A percentile compares a stretch with the other conserved stretches of the same genome.
These are phyloP conservation scores for Galaxea fascicularis DNA, from an alignment of 92 coral and sea anemone species.

Conservation along the genomic window DNA sequence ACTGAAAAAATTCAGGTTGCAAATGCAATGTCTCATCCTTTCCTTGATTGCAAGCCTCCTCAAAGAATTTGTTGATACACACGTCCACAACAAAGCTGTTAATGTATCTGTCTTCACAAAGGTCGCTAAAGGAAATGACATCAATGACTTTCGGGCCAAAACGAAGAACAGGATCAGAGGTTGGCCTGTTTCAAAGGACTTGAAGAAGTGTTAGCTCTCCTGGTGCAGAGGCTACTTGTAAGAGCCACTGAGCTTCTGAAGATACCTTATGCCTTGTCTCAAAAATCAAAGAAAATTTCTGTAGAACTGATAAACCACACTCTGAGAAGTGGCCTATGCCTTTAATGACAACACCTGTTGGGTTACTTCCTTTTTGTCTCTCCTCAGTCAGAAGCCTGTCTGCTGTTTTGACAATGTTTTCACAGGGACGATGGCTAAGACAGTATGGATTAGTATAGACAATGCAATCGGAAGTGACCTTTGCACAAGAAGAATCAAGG, in stretches of 20 bases:
- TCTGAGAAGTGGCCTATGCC: constrained; percentile 54
- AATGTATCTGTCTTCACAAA: constrained; percentile 55
- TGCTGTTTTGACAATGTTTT: constrained; percentile 34
- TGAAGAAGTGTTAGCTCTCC: constrained; percentile 16
- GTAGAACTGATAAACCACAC: constrained; percentile 48
- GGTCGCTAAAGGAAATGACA: constrained; percentile 49
- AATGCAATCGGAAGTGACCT: background rate
- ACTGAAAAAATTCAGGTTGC: constrained; percentile 53
- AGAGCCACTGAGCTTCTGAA: constrained; percentile 62
- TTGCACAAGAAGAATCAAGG: background rate
- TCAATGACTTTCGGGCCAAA: constrained; percentile 44
- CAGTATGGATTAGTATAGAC: constrained; percentile 23
- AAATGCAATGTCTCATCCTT: constrained; percentile 26
- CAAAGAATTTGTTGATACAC: constrained; percentile 43
- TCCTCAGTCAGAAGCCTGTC: constrained; percentile 20
- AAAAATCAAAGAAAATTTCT: constrained; percentile 28
- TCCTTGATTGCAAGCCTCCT: constrained; percentile 16
- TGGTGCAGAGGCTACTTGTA: background rate
- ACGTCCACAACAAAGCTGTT: constrained; percentile 64
- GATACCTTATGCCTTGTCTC: constrained; percentile 26
- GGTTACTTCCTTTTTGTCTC: constrained; percentile 25
- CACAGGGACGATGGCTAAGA: constrained; percentile 41
- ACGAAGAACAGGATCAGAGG: constrained; percentile 19
- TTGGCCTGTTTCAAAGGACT: constrained; percentile 57
- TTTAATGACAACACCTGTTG: constrained; percentile 25